A percentile compares a stretch with the other conserved stretches of the same genome.
Evolutionary conservation across 2,888 invertebrate genomes (phyloP).

Genomic region (Lepetodrilus schrolli): DNA sequence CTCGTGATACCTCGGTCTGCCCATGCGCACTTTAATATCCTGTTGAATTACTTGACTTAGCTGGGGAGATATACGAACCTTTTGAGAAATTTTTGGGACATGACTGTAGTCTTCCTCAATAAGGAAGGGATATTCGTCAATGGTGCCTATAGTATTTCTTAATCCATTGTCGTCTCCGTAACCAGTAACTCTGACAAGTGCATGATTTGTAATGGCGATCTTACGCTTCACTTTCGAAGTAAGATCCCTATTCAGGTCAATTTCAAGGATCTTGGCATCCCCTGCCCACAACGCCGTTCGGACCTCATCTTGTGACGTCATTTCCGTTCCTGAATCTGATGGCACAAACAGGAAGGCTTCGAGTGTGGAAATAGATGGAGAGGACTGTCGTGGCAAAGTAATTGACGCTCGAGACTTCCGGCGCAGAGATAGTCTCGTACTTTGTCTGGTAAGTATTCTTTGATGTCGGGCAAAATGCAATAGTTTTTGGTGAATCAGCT

Average conservation of each 20-base stretch:
- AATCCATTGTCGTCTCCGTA: constrained; percentile 55
- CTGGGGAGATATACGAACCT: constrained; percentile 66
- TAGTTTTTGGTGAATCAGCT: constrained; percentile 39
- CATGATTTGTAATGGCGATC: constrained; percentile 48
- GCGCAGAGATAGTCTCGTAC: constrained; percentile 1
- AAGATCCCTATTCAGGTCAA: constrained; percentile 59
- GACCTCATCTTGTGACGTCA: constrained; percentile 33
- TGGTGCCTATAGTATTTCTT: constrained; percentile 41
- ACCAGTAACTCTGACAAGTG: constrained; percentile 59
- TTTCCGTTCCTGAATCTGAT: neutral
- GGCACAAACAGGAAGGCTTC: neutral
- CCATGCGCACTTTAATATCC: constrained; percentile 68
- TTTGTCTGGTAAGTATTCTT: constrained; percentile 36
- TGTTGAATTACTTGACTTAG: constrained; percentile 62
- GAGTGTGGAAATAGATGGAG: neutral
- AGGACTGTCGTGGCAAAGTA: neutral
- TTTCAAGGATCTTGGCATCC: constrained; percentile 58
- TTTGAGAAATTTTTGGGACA: constrained; percentile 62
- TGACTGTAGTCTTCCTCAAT: constrained; percentile 59
- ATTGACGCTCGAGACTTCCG: neutral
- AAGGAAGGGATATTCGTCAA: constrained; percentile 58
- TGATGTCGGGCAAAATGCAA: constrained; percentile 30
- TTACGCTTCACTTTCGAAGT: constrained; percentile 47
- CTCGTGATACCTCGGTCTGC: constrained; percentile 66
- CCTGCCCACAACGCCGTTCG: constrained; percentile 56